Percentiles rank a stretch among this genome's conserved stretches.
Conservation (phyloP, 1,140 invertebrate species). For the Tachypleus tridentatus region DNA sequence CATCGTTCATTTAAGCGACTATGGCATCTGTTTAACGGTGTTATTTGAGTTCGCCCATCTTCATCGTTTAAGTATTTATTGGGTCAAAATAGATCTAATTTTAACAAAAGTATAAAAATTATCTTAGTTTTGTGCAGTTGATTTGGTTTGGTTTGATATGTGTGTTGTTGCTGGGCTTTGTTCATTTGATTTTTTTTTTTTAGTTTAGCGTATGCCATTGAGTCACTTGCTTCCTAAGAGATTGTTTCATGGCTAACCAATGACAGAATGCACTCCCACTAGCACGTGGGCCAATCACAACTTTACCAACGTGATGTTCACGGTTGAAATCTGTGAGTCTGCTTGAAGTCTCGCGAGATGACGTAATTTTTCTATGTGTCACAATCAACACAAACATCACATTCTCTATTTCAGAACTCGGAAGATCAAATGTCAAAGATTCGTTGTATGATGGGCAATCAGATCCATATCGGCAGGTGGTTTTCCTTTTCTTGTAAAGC, state of each 20-base stretch:
- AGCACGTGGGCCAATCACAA: constrained; percentile 39
- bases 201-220: constrained; percentile 43
- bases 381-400: constrained; percentile 37
- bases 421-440: constrained; percentile 41
- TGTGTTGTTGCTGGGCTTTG: too few relatives aligned
- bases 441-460: constrained; percentile 39
- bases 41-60: too few relatives aligned
- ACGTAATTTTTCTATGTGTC: not conserved
- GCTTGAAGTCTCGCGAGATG: not conserved
- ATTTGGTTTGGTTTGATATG: too few relatives aligned
- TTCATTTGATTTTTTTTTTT: not conserved
- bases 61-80: too few relatives aligned
- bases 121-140: too few relatives aligned
- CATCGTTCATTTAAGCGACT: too few relatives aligned
- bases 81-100: too few relatives aligned
- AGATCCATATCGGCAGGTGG: constrained; percentile 28
- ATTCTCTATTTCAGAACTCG: constrained; percentile 35
- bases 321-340: constrained; percentile 23
- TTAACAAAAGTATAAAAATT: too few relatives aligned
- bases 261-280: constrained; percentile 40
- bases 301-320: constrained; percentile 39
- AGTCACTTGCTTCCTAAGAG: constrained; percentile 45
- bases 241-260: constrained; percentile 46
- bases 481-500: constrained; percentile 42
- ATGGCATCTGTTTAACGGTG: too few relatives aligned